These are phyloP conservation scores for Apomyelois bistriatella DNA, from an alignment of 2,888 invertebrate species.

Conservation along the genomic window DNA sequence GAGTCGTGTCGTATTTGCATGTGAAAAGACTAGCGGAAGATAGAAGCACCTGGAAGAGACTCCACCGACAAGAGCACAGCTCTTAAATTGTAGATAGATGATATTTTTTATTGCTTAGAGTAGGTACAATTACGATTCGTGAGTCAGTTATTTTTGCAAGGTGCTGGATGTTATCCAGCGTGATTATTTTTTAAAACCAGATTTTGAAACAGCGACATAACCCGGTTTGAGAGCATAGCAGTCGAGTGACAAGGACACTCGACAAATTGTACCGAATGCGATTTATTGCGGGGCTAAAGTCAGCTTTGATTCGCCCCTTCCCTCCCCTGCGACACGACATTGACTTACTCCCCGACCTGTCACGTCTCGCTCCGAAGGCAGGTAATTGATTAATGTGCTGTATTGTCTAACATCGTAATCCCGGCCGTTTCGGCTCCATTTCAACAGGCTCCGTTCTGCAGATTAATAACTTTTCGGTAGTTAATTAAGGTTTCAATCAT, in stretches of 20 bases:
- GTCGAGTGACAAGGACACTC: conserved; percentile 26
- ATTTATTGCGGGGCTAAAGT: conserved; percentile 44
- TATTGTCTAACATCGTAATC: conserved; percentile 23
- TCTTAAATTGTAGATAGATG: no score
- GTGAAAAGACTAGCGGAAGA: no score
- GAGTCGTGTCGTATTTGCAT: no score
- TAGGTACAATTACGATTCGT: no score
- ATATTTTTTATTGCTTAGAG: no score
- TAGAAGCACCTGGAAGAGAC: no score
- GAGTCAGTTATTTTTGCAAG: no score
- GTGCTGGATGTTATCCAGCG: no score
- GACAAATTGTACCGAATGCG: conserved; percentile 45
- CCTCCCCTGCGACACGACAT: conserved; percentile 25
- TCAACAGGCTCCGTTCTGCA: conserved; percentile 10
- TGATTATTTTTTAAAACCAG: background rate
- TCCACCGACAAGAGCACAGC: no score
- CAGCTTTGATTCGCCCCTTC: conserved; percentile 29
- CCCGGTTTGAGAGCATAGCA: conserved; percentile 21
- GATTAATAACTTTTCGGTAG: conserved; percentile 16
- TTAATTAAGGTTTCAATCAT: conserved; percentile 22
- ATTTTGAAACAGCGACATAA: conserved; percentile 7
- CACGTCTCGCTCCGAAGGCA: conserved; percentile 22
- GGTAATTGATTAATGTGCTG: conserved; percentile 29
- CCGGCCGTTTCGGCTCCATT: conserved; percentile 5
- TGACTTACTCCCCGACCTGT: conserved; percentile 37